Base-by-base conservation (phyloP, 2,113 vertebrate genomes). In the Thinocorus orbignyianus region DNA sequence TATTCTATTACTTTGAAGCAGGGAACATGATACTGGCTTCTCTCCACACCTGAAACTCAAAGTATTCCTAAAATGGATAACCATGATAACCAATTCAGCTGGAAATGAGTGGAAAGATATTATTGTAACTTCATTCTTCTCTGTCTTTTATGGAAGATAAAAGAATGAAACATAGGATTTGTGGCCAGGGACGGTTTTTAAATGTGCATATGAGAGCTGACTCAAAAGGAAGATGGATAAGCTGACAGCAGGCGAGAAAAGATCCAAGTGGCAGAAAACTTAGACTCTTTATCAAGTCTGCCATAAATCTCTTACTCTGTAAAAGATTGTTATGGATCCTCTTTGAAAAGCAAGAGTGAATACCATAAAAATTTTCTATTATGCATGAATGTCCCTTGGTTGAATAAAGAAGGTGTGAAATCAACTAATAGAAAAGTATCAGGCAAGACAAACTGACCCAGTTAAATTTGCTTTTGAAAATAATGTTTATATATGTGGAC, bases 401-500 rank as follows among this genome's bases (percentile, higher is more conserved):
- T 86, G 42, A 94, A 71, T 42, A 93, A 9, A 69, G n/a, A 94
- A 66, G 26, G 39, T 66, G 24, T 61, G 52, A 95, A 81, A 92
- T n/a, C 35, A 90, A 78, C 2, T 44, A 77, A 86, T 60, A 33
- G 44, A 74, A 90, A 91, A 68, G 64, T 70, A 80, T 68, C 26
- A 61, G 35, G 35, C 39, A 86, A 70, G 61, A 92, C 57, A 81
- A 42, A 70, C 23, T 82, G 83, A 86, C 49, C 37, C 33, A 95
- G n/a, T 65, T 83, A 93, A 65, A 94, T 9, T 3, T 42, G 49
- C 41, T 97, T 90, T 77, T 71, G 41, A 92, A 85, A 93, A 73
- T 58, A 88, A 55, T 42, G 17, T 54, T 91, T 90, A 86, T 82
- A 92, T 20, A 46, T 26, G 31, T 54, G 88, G 72, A 80, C 24